These are phyloP conservation scores for Harlomillsia oculata DNA, from an alignment of 1,140 invertebrate species.

Conservation along the genomic window DNA sequence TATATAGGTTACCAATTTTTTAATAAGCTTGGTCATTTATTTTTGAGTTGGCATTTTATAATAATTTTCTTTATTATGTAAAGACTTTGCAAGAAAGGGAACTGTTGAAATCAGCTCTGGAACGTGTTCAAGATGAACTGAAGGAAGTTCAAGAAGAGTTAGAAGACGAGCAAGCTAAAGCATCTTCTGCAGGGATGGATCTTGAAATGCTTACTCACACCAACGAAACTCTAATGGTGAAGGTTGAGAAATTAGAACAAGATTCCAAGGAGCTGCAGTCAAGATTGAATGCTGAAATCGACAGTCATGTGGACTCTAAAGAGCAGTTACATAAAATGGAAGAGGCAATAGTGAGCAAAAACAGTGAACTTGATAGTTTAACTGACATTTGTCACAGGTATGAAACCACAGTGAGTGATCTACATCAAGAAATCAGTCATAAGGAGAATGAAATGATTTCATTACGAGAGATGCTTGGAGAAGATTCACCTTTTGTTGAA, in stretches of 20 bases:
- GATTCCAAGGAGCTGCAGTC: constrained; percentile 18
- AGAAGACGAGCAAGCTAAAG: constrained; percentile 11
- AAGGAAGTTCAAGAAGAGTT: constrained; percentile 20
- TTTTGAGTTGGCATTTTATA: neutral
- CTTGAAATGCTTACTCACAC: constrained; percentile 17
- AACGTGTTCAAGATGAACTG: constrained; percentile 16
- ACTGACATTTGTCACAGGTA: constrained; percentile 28
- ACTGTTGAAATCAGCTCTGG: constrained; percentile 8
- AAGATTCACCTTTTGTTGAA: constrained; percentile 34
- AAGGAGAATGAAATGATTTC: constrained; percentile 30
- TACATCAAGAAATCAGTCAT: constrained; percentile 28
- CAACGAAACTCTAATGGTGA: constrained; percentile 7
- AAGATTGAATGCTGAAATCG: constrained; percentile 14
- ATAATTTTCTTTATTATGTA: neutral
- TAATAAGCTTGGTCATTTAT: neutral
- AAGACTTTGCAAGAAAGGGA: constrained; percentile 25
- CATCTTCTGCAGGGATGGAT: constrained; percentile 5
- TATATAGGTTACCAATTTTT: neutral
- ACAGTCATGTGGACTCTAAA: neutral
- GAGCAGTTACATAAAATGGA: constrained; percentile 1
- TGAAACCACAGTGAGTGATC: constrained; percentile 23
- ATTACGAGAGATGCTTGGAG: constrained; percentile 30
- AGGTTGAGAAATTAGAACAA: constrained; percentile 12
- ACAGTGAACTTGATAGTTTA: constrained; percentile 20
- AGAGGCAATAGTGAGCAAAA: neutral